phyloP scores from a whole-genome alignment of 92 coral and sea anemone species.

The Heliopora coerulea region DNA sequence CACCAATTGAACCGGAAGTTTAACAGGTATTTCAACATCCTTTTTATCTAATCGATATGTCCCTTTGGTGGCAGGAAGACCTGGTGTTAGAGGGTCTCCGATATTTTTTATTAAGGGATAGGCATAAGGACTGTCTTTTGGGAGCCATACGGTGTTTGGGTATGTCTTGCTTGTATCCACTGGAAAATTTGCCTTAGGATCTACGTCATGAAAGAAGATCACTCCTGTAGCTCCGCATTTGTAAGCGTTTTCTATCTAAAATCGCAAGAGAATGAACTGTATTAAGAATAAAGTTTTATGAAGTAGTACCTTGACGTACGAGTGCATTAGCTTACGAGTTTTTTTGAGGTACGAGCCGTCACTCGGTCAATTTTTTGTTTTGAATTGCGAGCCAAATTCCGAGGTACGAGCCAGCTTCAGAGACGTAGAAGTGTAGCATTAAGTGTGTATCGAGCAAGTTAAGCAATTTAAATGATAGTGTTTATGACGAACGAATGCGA shows the following conservation, averaged over 20 bases:
- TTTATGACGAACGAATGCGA: no score
- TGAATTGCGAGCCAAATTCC: no score
- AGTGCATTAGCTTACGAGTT: no score
- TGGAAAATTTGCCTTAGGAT: constrained; percentile 43
- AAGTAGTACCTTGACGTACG: no score
- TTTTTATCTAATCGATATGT: constrained; percentile 58
- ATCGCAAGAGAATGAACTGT: not conserved
- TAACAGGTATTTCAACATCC: constrained; percentile 64
- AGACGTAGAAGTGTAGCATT: no score
- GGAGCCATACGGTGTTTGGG: constrained; percentile 77
- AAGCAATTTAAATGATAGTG: no score
- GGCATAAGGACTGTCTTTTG: constrained; percentile 75
- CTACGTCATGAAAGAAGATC: constrained; percentile 66
- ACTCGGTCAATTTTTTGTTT: no score
- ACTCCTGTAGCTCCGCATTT: constrained; percentile 70
- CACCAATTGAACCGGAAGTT: constrained; percentile 86
- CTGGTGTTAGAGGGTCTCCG: constrained; percentile 95
- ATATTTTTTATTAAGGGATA: constrained; percentile 51
- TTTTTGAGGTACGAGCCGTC: no score
- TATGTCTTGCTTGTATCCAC: constrained; percentile 58
- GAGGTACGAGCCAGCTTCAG: no score
- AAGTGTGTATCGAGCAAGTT: no score
- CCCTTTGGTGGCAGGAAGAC: constrained; percentile 70
- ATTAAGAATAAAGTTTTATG: not conserved
- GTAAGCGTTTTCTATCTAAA: constrained; percentile 64